These are phyloP conservation scores for Chrysolina haemoptera DNA, from an alignment of 2,888 invertebrate genomes.

Conservation along the genomic window DNA sequence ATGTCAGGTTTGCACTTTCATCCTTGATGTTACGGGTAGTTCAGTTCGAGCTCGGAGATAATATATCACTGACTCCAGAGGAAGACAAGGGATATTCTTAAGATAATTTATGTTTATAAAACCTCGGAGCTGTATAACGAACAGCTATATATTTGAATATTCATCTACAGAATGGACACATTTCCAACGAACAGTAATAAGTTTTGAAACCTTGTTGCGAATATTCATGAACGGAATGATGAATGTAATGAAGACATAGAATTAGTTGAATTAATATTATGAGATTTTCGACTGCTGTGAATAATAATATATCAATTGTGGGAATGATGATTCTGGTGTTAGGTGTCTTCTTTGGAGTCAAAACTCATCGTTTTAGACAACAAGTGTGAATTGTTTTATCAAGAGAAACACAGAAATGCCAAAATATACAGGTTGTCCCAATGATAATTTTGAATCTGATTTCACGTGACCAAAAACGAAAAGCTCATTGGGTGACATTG, in stretches of 20 bases:
- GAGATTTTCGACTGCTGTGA: neutral
- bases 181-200: conserved; percentile 1
- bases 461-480: no score
- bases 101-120: conserved; percentile 4
- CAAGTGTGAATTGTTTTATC: no score
- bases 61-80: conserved; percentile 9
- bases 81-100: conserved; percentile 14
- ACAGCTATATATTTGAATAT: conserved; percentile 7
- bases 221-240: neutral
- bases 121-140: conserved; percentile 9
- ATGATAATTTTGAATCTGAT: no score
- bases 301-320: no score
- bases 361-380: no score
- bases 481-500: no score
- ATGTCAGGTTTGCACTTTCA: neutral
- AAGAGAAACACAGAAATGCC: no score
- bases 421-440: no score
- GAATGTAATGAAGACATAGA: neutral
- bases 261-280: neutral
- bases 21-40: conserved; percentile 13
- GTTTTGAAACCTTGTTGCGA: neutral
- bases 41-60: neutral
- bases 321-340: no score
- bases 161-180: neutral
- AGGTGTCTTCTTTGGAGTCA: no score